These are phyloP conservation scores for Clamator glandarius DNA, from an alignment of 2,797 vertebrate genomes.

Conservation along the genomic window DNA sequence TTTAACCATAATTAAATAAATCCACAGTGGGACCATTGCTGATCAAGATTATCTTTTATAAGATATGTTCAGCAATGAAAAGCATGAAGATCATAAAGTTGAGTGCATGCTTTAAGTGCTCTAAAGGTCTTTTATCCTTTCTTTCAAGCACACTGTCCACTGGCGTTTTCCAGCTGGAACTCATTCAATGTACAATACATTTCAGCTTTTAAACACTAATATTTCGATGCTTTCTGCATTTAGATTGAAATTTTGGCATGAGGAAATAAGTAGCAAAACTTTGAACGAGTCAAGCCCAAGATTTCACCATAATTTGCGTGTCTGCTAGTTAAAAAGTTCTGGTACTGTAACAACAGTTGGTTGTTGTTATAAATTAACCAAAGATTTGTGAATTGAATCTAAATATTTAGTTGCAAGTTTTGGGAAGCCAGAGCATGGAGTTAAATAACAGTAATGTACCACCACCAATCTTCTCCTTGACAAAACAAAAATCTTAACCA, in stretches of 20 bases:
- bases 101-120: slow-evolving; percentile 61
- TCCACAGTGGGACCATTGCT: slow-evolving; percentile 63
- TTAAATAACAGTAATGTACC: neutral
- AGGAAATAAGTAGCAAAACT: slow-evolving; percentile 8
- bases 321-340: neutral
- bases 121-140: slow-evolving; percentile 68
- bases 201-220: slow-evolving; percentile 53
- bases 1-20: slow-evolving; percentile 79
- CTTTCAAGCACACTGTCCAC: slow-evolving; percentile 50
- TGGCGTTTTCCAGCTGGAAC: slow-evolving; percentile 63
- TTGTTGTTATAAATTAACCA: neutral
- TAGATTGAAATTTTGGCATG: slow-evolving; percentile 32
- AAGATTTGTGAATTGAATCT: neutral
- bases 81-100: slow-evolving; percentile 63
- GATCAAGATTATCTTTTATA: slow-evolving; percentile 69
- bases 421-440: neutral
- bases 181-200: slow-evolving; percentile 37
- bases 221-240: slow-evolving; percentile 27
- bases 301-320: neutral
- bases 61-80: slow-evolving; percentile 71
- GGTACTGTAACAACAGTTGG: neutral
- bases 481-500: neutral
- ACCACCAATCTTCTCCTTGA: neutral
- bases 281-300: neutral
- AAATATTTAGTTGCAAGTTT: slow-evolving; percentile 2